phyloP scores from a whole-genome alignment of 2,888 invertebrate species.

The Salpingus planirostris region DNA sequence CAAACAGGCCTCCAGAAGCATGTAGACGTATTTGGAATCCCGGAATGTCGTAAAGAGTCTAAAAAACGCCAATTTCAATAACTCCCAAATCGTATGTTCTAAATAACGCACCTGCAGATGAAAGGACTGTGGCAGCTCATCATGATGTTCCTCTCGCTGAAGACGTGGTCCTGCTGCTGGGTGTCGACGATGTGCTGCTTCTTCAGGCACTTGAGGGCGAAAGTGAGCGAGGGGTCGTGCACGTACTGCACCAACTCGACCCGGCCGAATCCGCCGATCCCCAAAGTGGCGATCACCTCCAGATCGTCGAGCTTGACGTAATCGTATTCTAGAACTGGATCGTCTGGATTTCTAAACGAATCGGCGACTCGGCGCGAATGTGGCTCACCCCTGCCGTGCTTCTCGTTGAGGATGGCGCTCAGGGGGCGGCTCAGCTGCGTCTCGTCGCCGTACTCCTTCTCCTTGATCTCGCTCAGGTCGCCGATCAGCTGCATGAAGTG shows the following conservation, averaged over 20 bases:
- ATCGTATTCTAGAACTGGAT: slow-evolving; percentile 37
- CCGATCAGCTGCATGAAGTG: slow-evolving; percentile 69
- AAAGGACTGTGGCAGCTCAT: slow-evolving; percentile 62
- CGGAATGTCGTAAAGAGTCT: slow-evolving; percentile 58
- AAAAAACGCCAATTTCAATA: too few relatives aligned
- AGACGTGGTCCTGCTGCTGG: slow-evolving; percentile 64
- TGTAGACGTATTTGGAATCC: slow-evolving; percentile 62
- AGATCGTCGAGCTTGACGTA: slow-evolving; percentile 48
- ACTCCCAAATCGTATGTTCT: too few relatives aligned
- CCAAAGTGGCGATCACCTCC: slow-evolving; percentile 57
- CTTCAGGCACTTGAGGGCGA: slow-evolving; percentile 63
- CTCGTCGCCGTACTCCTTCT: slow-evolving; percentile 65
- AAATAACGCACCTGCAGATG: slow-evolving; percentile 63
- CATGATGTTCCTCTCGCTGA: slow-evolving; percentile 60
- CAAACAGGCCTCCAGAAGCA: slow-evolving; percentile 62
- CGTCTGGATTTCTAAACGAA: too few relatives aligned
- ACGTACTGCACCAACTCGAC: slow-evolving; percentile 52
- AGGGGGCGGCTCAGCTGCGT: slow-evolving; percentile 43
- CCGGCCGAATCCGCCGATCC: slow-evolving; percentile 65
- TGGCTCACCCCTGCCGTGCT: too few relatives aligned
- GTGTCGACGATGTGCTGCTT: slow-evolving; percentile 66
- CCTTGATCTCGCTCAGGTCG: slow-evolving; percentile 62
- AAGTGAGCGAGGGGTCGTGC: slow-evolving; percentile 44
- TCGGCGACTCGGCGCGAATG: too few relatives aligned
- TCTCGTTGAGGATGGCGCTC: slow-evolving; percentile 33